Evolutionary conservation across 2,113 vertebrate species (phyloP).

Genomic region (Boleophthalmus pectinirostris): DNA sequence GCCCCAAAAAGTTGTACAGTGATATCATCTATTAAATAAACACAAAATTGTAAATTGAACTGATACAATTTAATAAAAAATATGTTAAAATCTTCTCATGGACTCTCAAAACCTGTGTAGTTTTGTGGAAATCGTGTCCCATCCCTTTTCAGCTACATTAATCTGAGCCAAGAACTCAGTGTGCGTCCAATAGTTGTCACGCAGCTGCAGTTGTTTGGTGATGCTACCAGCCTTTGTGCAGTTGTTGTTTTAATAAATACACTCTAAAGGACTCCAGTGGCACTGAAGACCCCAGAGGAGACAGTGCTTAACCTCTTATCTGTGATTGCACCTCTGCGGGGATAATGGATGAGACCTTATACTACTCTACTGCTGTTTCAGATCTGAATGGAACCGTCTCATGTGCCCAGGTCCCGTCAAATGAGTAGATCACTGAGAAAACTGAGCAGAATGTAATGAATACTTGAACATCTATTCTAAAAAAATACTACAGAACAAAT

Average conservation of each 20-base stretch:
- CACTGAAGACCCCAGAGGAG: not conserved
- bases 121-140: no score
- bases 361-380: not conserved
- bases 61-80: no score
- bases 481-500: not conserved
- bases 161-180: not conserved
- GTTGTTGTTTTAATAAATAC: slow-evolving; percentile 19
- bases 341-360: slow-evolving; percentile 1
- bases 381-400: not conserved
- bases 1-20: no score
- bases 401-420: not conserved
- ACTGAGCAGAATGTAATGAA: no score
- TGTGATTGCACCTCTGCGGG: slow-evolving; percentile 7
- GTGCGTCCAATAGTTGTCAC: not conserved
- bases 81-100: no score
- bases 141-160: not conserved
- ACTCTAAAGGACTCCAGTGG: slow-evolving; percentile 6
- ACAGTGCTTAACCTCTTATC: slow-evolving; percentile 12
- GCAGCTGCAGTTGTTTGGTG: not conserved
- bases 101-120: no score
- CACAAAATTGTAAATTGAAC: no score
- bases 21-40: no score
- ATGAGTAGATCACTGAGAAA: no score
- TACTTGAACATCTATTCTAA: no score
- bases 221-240: not conserved